phyloP scores from a whole-genome alignment of 2,888 invertebrate species.

The Brachyptera putata region DNA sequence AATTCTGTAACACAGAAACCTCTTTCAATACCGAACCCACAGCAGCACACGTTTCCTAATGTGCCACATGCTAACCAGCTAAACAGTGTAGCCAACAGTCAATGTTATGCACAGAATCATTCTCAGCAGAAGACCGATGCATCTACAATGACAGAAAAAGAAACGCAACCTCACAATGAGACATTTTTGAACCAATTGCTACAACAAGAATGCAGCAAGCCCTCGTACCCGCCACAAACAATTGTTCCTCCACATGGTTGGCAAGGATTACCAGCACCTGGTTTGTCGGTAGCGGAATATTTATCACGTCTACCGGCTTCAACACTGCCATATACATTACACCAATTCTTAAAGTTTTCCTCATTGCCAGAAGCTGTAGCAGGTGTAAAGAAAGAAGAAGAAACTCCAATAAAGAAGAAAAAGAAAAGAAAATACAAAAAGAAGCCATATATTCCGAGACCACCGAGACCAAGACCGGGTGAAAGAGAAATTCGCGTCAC shows the following conservation, averaged over 20 bases:
- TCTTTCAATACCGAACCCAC: neutral
- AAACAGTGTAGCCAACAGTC: neutral
- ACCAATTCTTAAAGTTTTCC: conserved; percentile 29
- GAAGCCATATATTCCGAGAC: conserved; percentile 24
- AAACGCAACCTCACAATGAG: conserved; percentile 10
- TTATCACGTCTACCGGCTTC: conserved; percentile 28
- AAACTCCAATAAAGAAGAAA: conserved; percentile 18
- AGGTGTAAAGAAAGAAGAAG: neutral
- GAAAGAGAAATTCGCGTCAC: conserved; percentile 29
- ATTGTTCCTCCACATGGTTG: conserved; percentile 24
- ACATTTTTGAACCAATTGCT: neutral
- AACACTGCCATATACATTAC: conserved; percentile 28
- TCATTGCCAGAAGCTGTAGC: conserved; percentile 6
- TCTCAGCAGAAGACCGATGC: conserved; percentile 22
- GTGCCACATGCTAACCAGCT: neutral
- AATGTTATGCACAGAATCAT: neutral
- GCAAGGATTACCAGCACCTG: conserved; percentile 27
- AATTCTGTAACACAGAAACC: neutral
- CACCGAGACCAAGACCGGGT: conserved; percentile 20
- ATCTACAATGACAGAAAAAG: conserved; percentile 28
- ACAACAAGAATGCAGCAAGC: conserved; percentile 18
- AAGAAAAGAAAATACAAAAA: conserved; percentile 27
- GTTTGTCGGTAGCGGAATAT: conserved; percentile 28
- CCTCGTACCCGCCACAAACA: conserved; percentile 10
- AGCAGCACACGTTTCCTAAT: neutral